These are phyloP conservation scores for Tauraco erythrolophus DNA, from an alignment of 2,113 vertebrate species.

Conservation along the genomic window DNA sequence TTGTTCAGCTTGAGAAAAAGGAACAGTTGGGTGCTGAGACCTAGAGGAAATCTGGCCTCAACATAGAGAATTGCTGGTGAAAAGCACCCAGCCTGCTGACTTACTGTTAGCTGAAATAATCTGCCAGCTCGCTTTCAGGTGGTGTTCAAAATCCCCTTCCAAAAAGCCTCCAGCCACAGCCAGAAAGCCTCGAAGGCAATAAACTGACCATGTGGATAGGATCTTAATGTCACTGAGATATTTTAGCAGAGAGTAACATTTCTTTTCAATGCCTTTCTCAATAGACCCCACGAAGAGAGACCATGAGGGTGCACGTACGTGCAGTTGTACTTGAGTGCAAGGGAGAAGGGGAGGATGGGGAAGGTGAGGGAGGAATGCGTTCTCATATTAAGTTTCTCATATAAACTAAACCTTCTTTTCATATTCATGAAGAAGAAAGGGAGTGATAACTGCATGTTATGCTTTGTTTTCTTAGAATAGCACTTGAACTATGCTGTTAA, in stretches of 20 bases:
- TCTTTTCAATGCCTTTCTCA: neutral
- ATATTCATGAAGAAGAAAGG: neutral
- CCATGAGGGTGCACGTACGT: neutral
- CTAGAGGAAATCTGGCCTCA: slow-evolving; percentile 17
- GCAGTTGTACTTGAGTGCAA: neutral
- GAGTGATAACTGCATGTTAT: neutral
- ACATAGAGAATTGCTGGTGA: neutral
- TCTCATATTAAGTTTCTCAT: neutral
- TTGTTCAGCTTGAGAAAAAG: neutral
- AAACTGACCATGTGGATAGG: neutral
- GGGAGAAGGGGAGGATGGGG: neutral
- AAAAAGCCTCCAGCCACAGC: slow-evolving; percentile 5
- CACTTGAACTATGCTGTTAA: neutral
- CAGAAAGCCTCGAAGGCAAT: neutral
- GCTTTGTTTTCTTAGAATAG: neutral
- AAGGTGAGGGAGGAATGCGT: neutral
- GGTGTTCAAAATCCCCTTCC: slow-evolving; percentile 21
- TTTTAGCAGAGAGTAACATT: neutral
- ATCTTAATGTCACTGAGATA: neutral
- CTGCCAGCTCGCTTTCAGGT: slow-evolving; percentile 24
- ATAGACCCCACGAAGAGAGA: neutral
- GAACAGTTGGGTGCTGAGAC: slow-evolving; percentile 38
- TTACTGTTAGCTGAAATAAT: neutral
- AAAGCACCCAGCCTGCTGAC: neutral
- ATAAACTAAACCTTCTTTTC: neutral